These are phyloP conservation scores for Sycophila sp. DNA, from an alignment of 1,140 invertebrate genomes.

Conservation along the genomic window DNA sequence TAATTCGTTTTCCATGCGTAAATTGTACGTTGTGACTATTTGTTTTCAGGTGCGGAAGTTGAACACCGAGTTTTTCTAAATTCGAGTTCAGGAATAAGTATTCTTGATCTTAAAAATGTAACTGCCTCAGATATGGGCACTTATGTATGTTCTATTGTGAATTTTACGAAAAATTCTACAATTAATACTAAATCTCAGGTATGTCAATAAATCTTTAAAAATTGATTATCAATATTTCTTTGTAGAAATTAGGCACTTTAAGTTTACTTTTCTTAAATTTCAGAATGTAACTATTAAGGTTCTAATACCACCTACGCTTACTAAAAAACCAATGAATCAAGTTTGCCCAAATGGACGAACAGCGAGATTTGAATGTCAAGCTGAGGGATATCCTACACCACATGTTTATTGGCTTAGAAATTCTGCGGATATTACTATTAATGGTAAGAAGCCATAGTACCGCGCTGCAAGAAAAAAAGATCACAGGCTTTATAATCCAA, in stretches of 20 bases:
- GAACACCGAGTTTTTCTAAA: constrained; percentile 40
- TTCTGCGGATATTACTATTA: constrained; percentile 68
- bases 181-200: constrained; percentile 63
- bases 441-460: constrained; percentile 60
- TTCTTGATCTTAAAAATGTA: constrained; percentile 64
- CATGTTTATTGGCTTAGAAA: constrained; percentile 78
- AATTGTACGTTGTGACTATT: too few relatives aligned
- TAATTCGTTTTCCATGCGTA: too few relatives aligned
- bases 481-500: constrained; percentile 10
- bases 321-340: constrained; percentile 68
- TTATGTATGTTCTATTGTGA: constrained; percentile 71
- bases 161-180: constrained; percentile 61
- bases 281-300: constrained; percentile 67
- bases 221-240: too few relatives aligned
- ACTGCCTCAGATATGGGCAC: constrained; percentile 65
- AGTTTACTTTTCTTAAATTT: not conserved
- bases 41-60: constrained; percentile 10
- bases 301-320: constrained; percentile 70
- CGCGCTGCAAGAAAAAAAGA: not conserved
- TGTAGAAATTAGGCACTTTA: too few relatives aligned
- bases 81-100: constrained; percentile 57
- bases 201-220: too few relatives aligned
- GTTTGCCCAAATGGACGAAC: constrained; percentile 74
- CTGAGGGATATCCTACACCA: constrained; percentile 73
- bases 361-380: constrained; percentile 76